Evolutionary conservation across 1,140 invertebrate species (phyloP), one percentile per base, ranked within the genome.

Genomic region (Saccostrea glomerata): DNA sequence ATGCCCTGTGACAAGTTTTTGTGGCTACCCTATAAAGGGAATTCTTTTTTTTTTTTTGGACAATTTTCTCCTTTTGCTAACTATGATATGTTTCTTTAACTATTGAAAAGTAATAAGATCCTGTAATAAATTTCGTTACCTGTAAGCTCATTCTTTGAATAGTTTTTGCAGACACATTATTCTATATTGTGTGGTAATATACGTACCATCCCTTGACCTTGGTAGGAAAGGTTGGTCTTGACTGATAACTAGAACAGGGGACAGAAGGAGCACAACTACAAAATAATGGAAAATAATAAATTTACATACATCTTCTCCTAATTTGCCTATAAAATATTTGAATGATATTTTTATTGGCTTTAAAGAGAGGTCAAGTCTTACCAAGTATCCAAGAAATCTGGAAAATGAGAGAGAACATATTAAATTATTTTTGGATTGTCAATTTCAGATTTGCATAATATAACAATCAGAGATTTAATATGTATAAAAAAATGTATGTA

Each of bases 181-280:
- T 47, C 5, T 47, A 47, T 7, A 47, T 3, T 36, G 9, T 47
- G 47, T 6, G 47, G 20, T n/a, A 77, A 15, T 12, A 36, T 77
- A 77, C 70, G 11, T 77, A 25, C 30, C 30, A 47, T 47, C 47
- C 47, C 47, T 47, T 36, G 9, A 25, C 36, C 30, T 63, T 25
- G 70, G 70, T n/a, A 15, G 70, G 70, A 30, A 30, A 36, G 70
- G 70, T 1, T 7, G 12, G 25, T 25, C 13, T 30, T 77, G 70
- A 30, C 25, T 77, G 9, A 12, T 15, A 30, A 77, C 70, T 13
- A 77, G 70, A 25, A 36, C 25, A 15, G 30, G 70, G 15, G 70
- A 77, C 70, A 77, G 30, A 12, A 77, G 70, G 30, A 77, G 70
- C 25, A 36, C 70, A 77, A 36, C 70, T 77, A 15, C 23, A 77